Evolutionary conservation across 2,113 vertebrate species (phyloP), one percentile per base, ranked within the genome.

Genomic region (Eulacestoma nigropectus): DNA sequence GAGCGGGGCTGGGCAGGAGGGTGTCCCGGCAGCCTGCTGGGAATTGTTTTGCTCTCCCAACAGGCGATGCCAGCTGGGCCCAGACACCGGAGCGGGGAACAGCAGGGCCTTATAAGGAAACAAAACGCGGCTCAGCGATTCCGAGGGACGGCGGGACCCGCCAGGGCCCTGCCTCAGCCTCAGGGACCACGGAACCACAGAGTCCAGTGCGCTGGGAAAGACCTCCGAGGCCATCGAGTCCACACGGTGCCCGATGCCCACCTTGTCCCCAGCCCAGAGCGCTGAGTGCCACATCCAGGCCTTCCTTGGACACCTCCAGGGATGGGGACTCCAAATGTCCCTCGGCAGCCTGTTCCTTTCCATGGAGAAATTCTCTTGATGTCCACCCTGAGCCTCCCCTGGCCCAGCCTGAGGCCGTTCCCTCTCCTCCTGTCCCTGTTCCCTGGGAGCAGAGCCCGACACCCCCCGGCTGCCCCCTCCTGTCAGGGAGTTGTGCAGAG

Each of bases 91-190:
- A 92, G 84, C 26, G 5, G 18, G 47, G 89, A 95, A 30, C 84
- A 89, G 95, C 96, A 94, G 97, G 89, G 74, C 98, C 98, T 97
- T 98, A 98, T 97, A 98, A 98, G 98, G 98, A 96, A 98, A 85
- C 53, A 32, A 95, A 98, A 88, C 30, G 6, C 89, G 1, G 78
- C 96, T 93, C 86, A 7, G 77, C 8, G 16, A 69, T 88, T 33
- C 21, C 4, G 73, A 95, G 93, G 92, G 82, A 88, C 92, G 65
- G 84, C 63, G 13, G 65, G 42, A 52, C 75, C 93, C 94, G 59
- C 50, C 69, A 4, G 41, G 39, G 49, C 69, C 17, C 7, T 23
- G 74, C 81, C 91, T 96, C 96, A 94, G 87, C 3, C 1, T n/a
- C 18, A 3, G 55, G 26, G 17, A 16, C 32, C 47, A 0, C 5